These are phyloP conservation scores for Drosophila quinaria DNA, from an alignment of 2,888 invertebrate species.

Conservation along the genomic window DNA sequence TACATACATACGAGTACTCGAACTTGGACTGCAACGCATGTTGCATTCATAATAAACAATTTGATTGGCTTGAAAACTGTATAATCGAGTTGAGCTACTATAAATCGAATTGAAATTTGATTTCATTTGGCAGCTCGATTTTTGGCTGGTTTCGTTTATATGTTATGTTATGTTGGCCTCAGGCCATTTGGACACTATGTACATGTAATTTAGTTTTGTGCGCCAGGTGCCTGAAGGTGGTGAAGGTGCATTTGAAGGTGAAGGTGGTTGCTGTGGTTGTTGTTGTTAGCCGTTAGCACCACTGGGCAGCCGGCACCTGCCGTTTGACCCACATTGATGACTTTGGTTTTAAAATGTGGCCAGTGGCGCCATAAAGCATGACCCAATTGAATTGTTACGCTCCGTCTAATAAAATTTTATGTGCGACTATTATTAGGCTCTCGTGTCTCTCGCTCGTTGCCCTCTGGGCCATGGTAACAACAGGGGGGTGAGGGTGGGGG, in stretches of 20 bases:
- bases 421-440: constrained; percentile 77
- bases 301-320: constrained; percentile 36
- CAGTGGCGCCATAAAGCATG: constrained; percentile 71
- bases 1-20: not conserved
- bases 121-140: constrained; percentile 31
- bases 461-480: not conserved
- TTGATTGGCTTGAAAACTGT: constrained; percentile 11
- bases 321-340: constrained; percentile 55
- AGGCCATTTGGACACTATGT: constrained; percentile 10
- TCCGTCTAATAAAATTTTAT: constrained; percentile 76
- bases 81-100: constrained; percentile 18
- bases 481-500: not conserved
- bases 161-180: not conserved
- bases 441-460: constrained; percentile 24
- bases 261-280: no score
- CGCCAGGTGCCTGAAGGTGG: constrained; percentile 1
- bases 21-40: not conserved
- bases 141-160: not conserved
- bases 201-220: constrained; percentile 22
- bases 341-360: constrained; percentile 50
- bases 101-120: constrained; percentile 22
- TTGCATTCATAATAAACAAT: not conserved
- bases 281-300: not conserved
- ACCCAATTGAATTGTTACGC: constrained; percentile 78
- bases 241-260: not conserved